phyloP scores from a whole-genome alignment of 2,888 invertebrate genomes.

The Leucania comma region DNA sequence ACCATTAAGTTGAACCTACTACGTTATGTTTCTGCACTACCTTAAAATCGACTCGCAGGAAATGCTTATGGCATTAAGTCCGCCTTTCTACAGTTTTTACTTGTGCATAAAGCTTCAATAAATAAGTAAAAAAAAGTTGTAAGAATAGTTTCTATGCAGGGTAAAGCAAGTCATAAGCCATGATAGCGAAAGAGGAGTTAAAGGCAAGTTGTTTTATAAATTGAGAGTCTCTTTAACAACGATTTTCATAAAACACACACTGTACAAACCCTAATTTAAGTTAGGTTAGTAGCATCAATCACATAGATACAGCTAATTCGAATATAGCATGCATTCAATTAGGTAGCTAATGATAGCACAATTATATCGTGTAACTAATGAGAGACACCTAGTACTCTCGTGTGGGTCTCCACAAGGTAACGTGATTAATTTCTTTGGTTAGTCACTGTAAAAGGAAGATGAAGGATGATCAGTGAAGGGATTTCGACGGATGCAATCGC shows the following conservation, averaged over 20 bases:
- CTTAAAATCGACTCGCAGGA: too few relatives aligned
- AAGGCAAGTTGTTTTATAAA: not conserved
- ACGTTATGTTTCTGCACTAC: too few relatives aligned
- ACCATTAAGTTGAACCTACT: too few relatives aligned
- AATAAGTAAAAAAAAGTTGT: too few relatives aligned
- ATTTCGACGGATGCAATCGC: not conserved
- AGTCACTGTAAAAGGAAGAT: slow-evolving; percentile 30
- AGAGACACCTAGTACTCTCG: slow-evolving; percentile 7
- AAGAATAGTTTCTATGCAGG: too few relatives aligned
- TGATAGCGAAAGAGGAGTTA: too few relatives aligned
- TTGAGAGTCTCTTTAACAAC: not conserved
- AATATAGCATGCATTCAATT: slow-evolving; percentile 31
- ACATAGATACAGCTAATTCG: not conserved
- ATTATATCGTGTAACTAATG: slow-evolving; percentile 15
- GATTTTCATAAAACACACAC: too few relatives aligned
- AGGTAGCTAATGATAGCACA: slow-evolving; percentile 28
- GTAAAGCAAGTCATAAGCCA: too few relatives aligned
- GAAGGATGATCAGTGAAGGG: slow-evolving; percentile 35
- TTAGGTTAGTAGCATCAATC: slow-evolving; percentile 1
- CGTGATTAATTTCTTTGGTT: slow-evolving; percentile 34
- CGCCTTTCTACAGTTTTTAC: too few relatives aligned
- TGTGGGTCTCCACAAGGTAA: slow-evolving; percentile 44
- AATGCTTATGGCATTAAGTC: too few relatives aligned
- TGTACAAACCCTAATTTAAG: not conserved
- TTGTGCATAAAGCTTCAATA: too few relatives aligned